phyloP scores from a whole-genome alignment of 2,888 invertebrate genomes.

The Tachystola acroxantha region DNA sequence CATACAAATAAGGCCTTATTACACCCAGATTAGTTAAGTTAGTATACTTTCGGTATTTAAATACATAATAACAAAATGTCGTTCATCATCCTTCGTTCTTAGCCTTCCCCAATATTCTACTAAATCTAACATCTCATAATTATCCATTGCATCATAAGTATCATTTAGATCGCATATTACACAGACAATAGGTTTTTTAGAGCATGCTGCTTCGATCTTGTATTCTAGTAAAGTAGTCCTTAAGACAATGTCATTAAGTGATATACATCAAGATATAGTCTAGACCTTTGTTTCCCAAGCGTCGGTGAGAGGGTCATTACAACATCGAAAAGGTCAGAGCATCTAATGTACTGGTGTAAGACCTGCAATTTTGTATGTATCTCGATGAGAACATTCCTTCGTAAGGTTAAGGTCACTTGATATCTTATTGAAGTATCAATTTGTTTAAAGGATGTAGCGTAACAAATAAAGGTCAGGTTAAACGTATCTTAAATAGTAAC shows the following conservation, averaged over 20 bases:
- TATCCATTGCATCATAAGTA: neutral
- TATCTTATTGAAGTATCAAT: neutral
- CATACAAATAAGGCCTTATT: too few species aligned
- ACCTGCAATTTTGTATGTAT: constrained; percentile 11
- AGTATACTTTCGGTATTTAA: too few species aligned
- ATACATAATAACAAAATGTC: constrained; percentile 15
- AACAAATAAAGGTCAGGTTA: too few species aligned
- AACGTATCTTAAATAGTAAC: too few species aligned
- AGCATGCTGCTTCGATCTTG: too few species aligned
- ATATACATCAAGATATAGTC: too few species aligned
- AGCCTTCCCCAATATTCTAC: too few species aligned
- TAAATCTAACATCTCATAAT: neutral
- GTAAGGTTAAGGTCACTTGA: constrained; percentile 11
- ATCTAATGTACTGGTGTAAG: constrained; percentile 9
- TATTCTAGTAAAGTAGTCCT: constrained; percentile 6
- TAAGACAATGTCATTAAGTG: constrained; percentile 4
- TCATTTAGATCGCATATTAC: neutral
- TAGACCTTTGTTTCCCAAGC: constrained; percentile 22
- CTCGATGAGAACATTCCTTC: constrained; percentile 10
- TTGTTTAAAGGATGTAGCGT: neutral
- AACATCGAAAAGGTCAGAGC: constrained; percentile 44
- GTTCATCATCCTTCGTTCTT: too few species aligned
- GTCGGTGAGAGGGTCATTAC: constrained; percentile 42
- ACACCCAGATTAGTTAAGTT: too few species aligned
- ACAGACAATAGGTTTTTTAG: neutral